These are phyloP conservation scores for Philaenus spumarius DNA, from an alignment of 1,140 invertebrate genomes.

Conservation along the genomic window DNA sequence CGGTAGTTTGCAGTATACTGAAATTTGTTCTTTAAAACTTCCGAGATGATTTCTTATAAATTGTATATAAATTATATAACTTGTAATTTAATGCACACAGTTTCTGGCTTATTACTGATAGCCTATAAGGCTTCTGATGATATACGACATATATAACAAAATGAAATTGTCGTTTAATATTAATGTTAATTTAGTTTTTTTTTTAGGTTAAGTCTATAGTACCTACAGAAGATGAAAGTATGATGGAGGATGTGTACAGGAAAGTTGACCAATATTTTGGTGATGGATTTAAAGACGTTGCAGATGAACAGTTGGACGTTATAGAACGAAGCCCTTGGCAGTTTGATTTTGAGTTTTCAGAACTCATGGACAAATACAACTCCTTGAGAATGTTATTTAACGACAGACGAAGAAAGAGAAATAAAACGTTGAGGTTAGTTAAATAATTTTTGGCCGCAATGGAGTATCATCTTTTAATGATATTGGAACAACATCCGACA, in stretches of 20 bases:
- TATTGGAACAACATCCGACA: too few relatives aligned
- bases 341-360: slow-evolving; percentile 10
- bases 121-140: too few relatives aligned
- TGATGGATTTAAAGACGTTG: neutral
- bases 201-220: neutral
- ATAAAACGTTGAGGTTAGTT: slow-evolving; percentile 14
- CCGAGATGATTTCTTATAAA: neutral
- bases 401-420: slow-evolving; percentile 4
- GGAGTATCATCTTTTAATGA: too few relatives aligned
- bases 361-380: slow-evolving; percentile 11
- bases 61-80: neutral
- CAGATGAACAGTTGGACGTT: neutral
- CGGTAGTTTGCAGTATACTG: too few relatives aligned
- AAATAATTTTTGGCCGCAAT: too few relatives aligned
- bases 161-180: neutral
- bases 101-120: neutral
- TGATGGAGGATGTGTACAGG: neutral
- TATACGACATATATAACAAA: neutral
- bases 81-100: neutral
- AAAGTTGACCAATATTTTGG: slow-evolving; percentile 7
- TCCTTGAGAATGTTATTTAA: slow-evolving; percentile 9
- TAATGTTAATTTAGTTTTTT: neutral
- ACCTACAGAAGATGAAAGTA: neutral
- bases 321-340: slow-evolving; percentile 8
- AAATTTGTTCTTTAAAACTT: too few relatives aligned